Evolutionary conservation across 2,113 vertebrate genomes (phyloP).

Genomic region (Stercorarius parasiticus): DNA sequence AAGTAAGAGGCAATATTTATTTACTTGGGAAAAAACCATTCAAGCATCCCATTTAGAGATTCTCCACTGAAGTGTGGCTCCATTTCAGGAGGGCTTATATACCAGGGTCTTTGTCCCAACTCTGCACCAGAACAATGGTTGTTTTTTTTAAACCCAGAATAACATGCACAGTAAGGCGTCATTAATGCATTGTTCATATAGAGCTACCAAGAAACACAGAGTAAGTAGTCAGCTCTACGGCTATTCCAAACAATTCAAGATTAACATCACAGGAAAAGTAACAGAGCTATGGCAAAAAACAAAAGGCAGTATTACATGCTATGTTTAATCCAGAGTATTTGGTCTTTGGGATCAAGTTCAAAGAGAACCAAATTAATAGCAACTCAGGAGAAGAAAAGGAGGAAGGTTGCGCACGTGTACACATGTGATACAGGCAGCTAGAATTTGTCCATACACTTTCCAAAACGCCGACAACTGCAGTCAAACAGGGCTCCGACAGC

Average conservation of each 20-base stretch:
- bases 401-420: background rate
- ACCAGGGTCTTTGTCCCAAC: background rate
- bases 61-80: background rate
- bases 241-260: background rate
- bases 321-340: background rate
- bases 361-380: background rate
- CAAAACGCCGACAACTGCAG: background rate
- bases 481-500: background rate
- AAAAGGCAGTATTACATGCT: background rate
- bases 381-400: background rate
- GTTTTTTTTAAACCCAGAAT: background rate
- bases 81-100: background rate
- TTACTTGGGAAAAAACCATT: background rate
- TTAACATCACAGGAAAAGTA: background rate
- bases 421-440: background rate
- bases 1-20: constrained; percentile 3
- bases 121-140: background rate
- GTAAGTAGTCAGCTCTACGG: background rate
- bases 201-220: background rate
- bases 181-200: background rate
- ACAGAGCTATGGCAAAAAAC: background rate
- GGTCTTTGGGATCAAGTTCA: background rate
- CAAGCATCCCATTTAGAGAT: background rate
- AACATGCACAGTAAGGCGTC: background rate
- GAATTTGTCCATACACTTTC: background rate